phyloP scores from a whole-genome alignment of 2,888 invertebrate genomes.

The Yponomeuta malinellus region DNA sequence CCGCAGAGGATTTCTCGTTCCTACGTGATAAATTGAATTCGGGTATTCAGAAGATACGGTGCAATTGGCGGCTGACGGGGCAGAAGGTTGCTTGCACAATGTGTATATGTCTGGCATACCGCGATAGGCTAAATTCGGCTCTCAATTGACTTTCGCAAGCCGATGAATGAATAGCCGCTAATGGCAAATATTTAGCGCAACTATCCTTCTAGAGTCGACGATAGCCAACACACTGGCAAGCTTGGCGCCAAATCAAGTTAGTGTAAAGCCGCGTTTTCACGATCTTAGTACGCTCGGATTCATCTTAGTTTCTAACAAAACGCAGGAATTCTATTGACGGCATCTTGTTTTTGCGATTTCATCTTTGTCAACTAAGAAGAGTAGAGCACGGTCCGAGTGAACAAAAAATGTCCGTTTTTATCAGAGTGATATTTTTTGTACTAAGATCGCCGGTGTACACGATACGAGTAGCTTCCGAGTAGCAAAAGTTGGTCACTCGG shows the following conservation, averaged over 20 bases:
- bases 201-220: conserved; percentile 31
- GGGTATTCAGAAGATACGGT: conserved; percentile 21
- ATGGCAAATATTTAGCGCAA: conserved; percentile 33
- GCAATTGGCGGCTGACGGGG: conserved; percentile 18
- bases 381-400: no score
- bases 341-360: no score
- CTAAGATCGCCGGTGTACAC: no score
- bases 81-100: conserved; percentile 33
- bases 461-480: no score
- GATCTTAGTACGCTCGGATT: no score
- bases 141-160: conserved; percentile 61
- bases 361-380: no score
- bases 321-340: no score
- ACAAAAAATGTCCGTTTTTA: no score
- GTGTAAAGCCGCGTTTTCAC: neutral
- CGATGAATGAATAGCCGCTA: conserved; percentile 52
- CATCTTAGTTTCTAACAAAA: no score
- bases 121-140: conserved; percentile 59
- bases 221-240: neutral
- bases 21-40: conserved; percentile 19
- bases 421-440: no score
- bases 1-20: conserved; percentile 14
- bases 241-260: conserved; percentile 8
- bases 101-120: conserved; percentile 41
- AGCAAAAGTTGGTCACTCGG: no score